Base-by-base conservation (phyloP, 2,888 invertebrate species). In the Tenthredo notha region DNA sequence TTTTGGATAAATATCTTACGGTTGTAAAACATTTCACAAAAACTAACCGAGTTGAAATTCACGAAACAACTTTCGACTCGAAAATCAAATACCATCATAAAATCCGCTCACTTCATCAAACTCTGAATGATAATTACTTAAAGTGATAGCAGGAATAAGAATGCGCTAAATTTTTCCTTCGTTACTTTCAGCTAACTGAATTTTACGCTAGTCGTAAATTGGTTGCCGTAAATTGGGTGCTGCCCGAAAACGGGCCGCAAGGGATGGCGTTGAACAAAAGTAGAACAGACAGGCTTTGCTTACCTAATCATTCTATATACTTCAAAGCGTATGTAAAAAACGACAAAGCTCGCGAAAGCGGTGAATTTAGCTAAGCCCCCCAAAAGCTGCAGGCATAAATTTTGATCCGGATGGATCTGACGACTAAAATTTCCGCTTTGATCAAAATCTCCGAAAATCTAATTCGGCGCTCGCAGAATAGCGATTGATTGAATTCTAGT, bases 161-260 rank as follows among this genome's bases (percentile, higher is more conserved):
- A 75, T 75, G 1, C 75, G 10, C 29, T 50, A 33, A 77, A 18
- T 33, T 77, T n/a, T 1, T 3, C 77, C 33, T 33, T 77, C 50
- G 40, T 54, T 54, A 29, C 54, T 47, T 29, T 77, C 29, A 10
- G 72, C 40, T 72, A 72, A 72, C 72, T 40, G 50, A 75, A 29
- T 75, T 75, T 75, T 50, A 47, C 75, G 25, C 6, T 47, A 0
- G 50, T 2, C 18, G 50, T 75, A 75, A 75, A 75, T 75, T 75
- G 47, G 75, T 50, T 50, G 29, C 50, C 77, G 77, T 75, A 47
- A 75, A 47, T 75, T 75, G 75, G 75, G 7, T 29, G 18, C 12
- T 9, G 33, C n/a, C 54, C 50, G 50, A 50, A 75, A 21, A 75
- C 25, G 25, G 29, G 50, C 47, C 29, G 75, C 50, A 29, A 7